These are phyloP conservation scores for Oreochromis aureus DNA, from an alignment of 2,113 vertebrate genomes.

Conservation along the genomic window DNA sequence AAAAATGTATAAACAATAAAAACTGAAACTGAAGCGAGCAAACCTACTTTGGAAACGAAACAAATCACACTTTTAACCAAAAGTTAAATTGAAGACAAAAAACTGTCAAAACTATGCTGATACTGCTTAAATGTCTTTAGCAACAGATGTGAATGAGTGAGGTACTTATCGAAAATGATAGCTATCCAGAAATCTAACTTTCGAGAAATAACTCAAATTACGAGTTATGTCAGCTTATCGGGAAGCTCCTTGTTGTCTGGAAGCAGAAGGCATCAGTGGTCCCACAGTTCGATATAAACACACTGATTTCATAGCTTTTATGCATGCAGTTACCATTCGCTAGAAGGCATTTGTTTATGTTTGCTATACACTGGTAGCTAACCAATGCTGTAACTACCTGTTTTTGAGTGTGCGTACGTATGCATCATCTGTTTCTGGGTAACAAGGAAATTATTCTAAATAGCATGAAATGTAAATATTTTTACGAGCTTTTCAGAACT, in stretches of 20 bases:
- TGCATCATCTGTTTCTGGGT: neutral
- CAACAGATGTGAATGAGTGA: neutral
- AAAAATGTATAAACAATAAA: neutral
- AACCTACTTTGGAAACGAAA: neutral
- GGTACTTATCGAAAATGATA: neutral
- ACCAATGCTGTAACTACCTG: neutral
- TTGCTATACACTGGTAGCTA: neutral
- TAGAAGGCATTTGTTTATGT: neutral
- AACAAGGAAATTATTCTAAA: neutral
- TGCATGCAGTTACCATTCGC: neutral
- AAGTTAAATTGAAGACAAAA: neutral
- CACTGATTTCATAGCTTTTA: neutral
- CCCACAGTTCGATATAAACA: neutral
- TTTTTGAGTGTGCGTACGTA: fast-evolving
- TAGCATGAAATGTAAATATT: neutral
- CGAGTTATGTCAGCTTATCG: neutral
- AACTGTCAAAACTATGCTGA: neutral
- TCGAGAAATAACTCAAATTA: fast-evolving
- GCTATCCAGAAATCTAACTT: neutral
- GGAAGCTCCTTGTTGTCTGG: neutral
- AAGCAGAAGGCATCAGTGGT: neutral
- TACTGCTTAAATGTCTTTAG: neutral
- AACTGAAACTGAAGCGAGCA: neutral
- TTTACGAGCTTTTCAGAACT: neutral
- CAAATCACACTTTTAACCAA: neutral